These are phyloP conservation scores for Malthinus flaveolus DNA, from an alignment of 2,888 invertebrate genomes.

Conservation along the genomic window DNA sequence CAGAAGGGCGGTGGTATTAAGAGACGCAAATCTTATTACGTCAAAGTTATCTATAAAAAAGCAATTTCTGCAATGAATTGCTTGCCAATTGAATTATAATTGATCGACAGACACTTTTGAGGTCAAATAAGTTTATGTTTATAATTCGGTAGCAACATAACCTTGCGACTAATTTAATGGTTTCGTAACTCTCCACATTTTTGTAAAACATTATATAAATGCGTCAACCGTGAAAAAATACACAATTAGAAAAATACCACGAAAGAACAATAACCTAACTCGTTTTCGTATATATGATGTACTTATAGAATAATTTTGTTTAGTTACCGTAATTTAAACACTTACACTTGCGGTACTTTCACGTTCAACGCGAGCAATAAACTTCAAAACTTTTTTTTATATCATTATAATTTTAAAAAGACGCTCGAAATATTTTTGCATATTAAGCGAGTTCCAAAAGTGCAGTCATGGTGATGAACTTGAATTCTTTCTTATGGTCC, in stretches of 20 bases:
- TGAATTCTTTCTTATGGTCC: background rate
- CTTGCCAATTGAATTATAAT: too few species aligned
- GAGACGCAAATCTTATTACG: too few species aligned
- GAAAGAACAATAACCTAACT: constrained; percentile 6
- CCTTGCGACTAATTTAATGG: constrained; percentile 10
- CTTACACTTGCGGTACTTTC: constrained; percentile 5
- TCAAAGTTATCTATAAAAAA: too few species aligned
- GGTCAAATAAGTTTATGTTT: background rate
- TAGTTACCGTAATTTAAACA: constrained; percentile 1
- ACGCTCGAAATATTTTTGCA: too few species aligned
- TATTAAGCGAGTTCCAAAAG: too few species aligned
- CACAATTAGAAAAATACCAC: background rate
- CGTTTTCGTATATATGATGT: constrained; percentile 1
- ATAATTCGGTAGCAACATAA: background rate
- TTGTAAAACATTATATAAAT: constrained; percentile 2
- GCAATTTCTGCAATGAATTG: too few species aligned
- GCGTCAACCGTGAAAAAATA: constrained; percentile 1
- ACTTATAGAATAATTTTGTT: background rate
- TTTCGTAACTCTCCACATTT: constrained; percentile 7
- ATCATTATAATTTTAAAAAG: too few species aligned
- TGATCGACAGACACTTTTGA: background rate
- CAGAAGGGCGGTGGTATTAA: too few species aligned
- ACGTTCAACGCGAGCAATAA: background rate
- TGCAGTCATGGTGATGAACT: constrained; percentile 8
- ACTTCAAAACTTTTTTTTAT: too few species aligned